phyloP scores from a whole-genome alignment of 1,140 invertebrate species.

The Drosophila nigrodunni region DNA sequence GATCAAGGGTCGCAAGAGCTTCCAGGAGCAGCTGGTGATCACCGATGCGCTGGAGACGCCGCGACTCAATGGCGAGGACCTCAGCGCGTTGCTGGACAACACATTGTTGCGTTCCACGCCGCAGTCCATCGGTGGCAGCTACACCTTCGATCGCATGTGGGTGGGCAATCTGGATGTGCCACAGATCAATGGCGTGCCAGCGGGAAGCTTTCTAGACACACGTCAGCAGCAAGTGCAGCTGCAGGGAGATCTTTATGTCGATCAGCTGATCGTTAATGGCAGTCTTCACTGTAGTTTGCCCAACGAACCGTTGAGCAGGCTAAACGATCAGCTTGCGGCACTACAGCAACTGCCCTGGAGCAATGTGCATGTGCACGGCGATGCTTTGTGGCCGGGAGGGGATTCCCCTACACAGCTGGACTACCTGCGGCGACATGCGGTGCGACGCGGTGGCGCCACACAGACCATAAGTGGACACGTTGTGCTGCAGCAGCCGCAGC shows the following conservation, averaged over 20 bases:
- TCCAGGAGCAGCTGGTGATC: slow-evolving; percentile 46
- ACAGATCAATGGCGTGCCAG: slow-evolving; percentile 48
- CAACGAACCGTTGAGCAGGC: slow-evolving; percentile 1
- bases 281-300: slow-evolving; percentile 38
- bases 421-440: slow-evolving; percentile 67
- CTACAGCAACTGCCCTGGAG: slow-evolving; percentile 53
- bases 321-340: slow-evolving; percentile 22
- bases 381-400: slow-evolving; percentile 54
- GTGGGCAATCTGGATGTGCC: slow-evolving; percentile 67
- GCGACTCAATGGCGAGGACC: slow-evolving; percentile 45
- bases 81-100: slow-evolving; percentile 63
- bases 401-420: slow-evolving; percentile 20
- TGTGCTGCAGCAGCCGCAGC: slow-evolving; percentile 20
- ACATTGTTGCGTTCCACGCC: slow-evolving; percentile 65
- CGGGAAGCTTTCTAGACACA: slow-evolving; percentile 51
- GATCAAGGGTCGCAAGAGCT: slow-evolving; percentile 54
- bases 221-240: slow-evolving; percentile 22
- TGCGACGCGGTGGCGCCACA: slow-evolving; percentile 37
- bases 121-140: slow-evolving; percentile 62
- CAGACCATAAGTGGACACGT: slow-evolving; percentile 69
- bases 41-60: slow-evolving; percentile 49
- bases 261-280: slow-evolving; percentile 51
- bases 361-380: slow-evolving; percentile 58
- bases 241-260: slow-evolving; percentile 49
- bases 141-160: slow-evolving; percentile 47